phyloP scores from a whole-genome alignment of 2,113 vertebrate genomes.

The Archilochus colubris region DNA sequence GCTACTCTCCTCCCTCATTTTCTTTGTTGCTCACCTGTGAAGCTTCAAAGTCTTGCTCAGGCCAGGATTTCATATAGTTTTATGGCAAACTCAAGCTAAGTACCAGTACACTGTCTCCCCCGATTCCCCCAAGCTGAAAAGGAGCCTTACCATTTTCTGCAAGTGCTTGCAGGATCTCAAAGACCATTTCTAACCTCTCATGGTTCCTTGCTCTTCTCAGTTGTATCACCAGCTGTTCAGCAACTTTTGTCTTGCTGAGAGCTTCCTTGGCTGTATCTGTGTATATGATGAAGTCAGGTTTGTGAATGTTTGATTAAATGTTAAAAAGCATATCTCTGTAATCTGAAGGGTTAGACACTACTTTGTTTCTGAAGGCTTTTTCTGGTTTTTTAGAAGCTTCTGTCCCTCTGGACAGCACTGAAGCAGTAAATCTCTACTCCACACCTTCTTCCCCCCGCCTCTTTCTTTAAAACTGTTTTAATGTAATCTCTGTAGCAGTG shows the following conservation, averaged over 20 bases:
- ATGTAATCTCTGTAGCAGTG: neutral
- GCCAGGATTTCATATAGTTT: neutral
- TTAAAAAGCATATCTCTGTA: neutral
- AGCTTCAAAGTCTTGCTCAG: neutral
- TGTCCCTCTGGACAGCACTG: neutral
- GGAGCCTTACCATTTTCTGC: constrained; percentile 83
- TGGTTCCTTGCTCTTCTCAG: constrained; percentile 82
- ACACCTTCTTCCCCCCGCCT: neutral
- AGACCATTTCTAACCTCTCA: constrained; percentile 85
- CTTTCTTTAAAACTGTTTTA: neutral
- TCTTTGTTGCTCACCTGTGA: neutral
- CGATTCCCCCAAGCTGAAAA: neutral
- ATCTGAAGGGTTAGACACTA: neutral
- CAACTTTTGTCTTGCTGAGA: constrained; percentile 78
- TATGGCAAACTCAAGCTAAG: neutral
- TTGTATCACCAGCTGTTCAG: constrained; percentile 81
- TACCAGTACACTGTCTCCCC: neutral
- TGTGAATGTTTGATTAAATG: neutral
- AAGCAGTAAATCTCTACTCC: neutral
- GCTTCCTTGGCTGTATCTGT: constrained; percentile 84
- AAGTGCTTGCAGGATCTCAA: constrained; percentile 85
- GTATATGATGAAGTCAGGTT: neutral
- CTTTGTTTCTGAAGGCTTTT: neutral
- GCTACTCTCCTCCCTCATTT: neutral
- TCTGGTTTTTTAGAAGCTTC: neutral